Evolutionary conservation across 2,888 invertebrate genomes (phyloP).

Genomic region (Microctonus aethiopoides): DNA sequence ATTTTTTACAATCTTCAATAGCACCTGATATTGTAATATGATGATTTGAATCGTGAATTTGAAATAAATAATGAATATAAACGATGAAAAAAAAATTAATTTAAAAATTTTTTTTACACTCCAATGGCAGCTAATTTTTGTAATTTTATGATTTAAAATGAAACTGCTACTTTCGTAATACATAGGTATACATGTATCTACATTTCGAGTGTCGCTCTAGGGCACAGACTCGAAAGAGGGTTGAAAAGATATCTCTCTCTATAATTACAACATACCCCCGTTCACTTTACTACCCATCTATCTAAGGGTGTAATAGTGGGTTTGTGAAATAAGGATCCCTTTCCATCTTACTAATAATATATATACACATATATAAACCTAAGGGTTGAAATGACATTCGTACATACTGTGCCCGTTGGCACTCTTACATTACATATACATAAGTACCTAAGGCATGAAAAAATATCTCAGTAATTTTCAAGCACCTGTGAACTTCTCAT

Average conservation of each 20-base stretch:
- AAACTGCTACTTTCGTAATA: neutral
- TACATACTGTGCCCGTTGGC: neutral
- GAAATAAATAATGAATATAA: too few relatives aligned
- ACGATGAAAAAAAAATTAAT: too few relatives aligned
- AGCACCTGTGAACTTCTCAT: neutral
- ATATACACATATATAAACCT: neutral
- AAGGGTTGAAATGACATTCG: neutral
- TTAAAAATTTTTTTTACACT: too few relatives aligned
- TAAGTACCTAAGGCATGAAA: neutral
- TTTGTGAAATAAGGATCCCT: neutral
- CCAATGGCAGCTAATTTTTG: neutral
- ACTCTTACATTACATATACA: neutral
- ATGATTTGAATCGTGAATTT: neutral
- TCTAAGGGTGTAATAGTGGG: neutral
- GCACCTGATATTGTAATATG: too few relatives aligned
- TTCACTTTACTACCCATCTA: neutral
- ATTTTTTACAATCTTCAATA: too few relatives aligned
- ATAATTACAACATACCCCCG: neutral
- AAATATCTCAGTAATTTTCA: neutral
- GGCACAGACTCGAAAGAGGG: neutral
- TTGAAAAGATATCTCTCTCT: neutral
- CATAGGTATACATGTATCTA: neutral
- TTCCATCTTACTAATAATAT: neutral
- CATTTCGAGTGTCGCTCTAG: neutral
- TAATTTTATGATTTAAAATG: neutral